Evolutionary conservation across 2,113 vertebrate species (phyloP).

Genomic region (Calidris pugnax): DNA sequence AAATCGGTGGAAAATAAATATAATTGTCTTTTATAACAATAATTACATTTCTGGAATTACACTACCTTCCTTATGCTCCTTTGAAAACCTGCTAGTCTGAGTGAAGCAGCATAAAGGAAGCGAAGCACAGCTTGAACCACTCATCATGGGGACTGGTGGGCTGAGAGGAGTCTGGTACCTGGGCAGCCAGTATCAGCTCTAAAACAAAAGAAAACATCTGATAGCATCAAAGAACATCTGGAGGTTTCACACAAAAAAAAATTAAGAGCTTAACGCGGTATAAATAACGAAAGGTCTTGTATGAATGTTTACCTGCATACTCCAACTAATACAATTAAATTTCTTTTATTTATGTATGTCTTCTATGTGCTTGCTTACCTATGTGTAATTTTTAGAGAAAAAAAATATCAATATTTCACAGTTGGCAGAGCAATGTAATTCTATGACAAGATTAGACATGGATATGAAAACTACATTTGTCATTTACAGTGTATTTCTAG

Average conservation of each 20-base stretch:
- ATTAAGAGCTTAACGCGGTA: neutral
- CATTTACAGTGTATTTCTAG: neutral
- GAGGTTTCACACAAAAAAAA: neutral
- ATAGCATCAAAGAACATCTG: neutral
- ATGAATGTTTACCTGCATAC: neutral
- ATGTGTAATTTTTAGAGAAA: neutral
- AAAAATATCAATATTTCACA: neutral
- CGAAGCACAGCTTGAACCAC: neutral
- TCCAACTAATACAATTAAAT: neutral
- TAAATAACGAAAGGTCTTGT: neutral
- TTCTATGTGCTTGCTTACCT: neutral
- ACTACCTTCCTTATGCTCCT: neutral
- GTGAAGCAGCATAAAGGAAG: neutral
- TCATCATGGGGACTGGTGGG: neutral
- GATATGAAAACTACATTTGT: neutral
- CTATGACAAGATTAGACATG: neutral
- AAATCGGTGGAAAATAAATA: neutral
- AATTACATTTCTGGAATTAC: neutral
- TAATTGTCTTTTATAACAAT: neutral
- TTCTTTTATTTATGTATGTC: neutral
- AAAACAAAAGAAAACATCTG: neutral
- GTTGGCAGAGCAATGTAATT: neutral
- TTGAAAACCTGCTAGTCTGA: neutral
- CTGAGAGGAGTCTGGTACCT: neutral
- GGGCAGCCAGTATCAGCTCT: neutral